Base-by-base conservation (phyloP, 2,888 invertebrate genomes). In the Tridacna gigas region DNA sequence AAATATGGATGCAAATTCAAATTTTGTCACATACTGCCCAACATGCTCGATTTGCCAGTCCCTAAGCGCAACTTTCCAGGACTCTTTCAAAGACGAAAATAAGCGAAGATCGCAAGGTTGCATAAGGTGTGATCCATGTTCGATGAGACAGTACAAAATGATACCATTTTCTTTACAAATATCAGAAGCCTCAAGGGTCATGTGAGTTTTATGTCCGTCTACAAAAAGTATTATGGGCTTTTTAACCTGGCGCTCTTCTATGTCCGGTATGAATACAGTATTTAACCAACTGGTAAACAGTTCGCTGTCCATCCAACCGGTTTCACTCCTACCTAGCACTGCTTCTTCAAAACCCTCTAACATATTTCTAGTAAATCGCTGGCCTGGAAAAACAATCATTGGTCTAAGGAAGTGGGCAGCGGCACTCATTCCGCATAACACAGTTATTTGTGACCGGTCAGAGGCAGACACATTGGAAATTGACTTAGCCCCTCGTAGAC, bases 131-230 rank as follows among this genome's bases (percentile, higher is more conserved):
- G 79, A 79, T n/a, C 81, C 74, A 77, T 89, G 87, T n/a, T 87
- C 77, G 1, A 80, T 66, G 9, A 89, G 61, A 63, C 86, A 87
- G 56, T 84, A 87, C 51, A 89, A 51, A 25, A 78, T 77, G 9
- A 85, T 77, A 5, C 78, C 79, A 63, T 86, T 77, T 5, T 61
- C 66, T 4, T 73, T 20, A 74, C 86, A 86, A 18, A 77, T 71
- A 15, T 82, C 51, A 1, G 81, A 80, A 18, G 78, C 82, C 26
- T 86, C 66, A 25, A 83, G 37, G 4, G 80, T 77, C 2, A 83
- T 77, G 65, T 87, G 89, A 3, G 75, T 86, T n/a, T n/a, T 74
- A 63, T 89, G 87, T 9, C 89, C 86, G 67, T 89, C 85, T 15
- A 86, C 74, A 65, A 87, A 74, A 13, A 85, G 22, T 15, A 80